Base-by-base conservation (phyloP, 2,113 vertebrate species). In the Vireo altiloquus region DNA sequence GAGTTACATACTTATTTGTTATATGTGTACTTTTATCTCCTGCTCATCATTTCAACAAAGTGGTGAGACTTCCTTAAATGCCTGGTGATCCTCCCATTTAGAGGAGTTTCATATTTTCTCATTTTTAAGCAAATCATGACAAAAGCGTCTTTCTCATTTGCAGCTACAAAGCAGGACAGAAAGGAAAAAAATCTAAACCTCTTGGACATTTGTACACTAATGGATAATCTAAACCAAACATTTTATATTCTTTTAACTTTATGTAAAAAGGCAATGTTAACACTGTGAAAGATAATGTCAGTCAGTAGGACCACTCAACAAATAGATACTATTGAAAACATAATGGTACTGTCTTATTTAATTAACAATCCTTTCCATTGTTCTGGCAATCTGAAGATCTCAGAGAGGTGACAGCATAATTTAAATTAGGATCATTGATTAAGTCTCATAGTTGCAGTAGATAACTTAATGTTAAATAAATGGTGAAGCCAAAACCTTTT, bases 201-300 rank as follows among this genome's bases (percentile, higher is more conserved):
- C 13, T 65, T 35, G 24, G 19, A 22, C 22, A 44, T 25, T 40
- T 74, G 11, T 33, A 75, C 19, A 20, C 9, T 52, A 20, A 49
- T 42, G 13, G 21, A 60, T n/a, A 70, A 5, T 7, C 8, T 69
- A 78, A 74, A 70, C 5, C 1, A 0, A 6, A 7, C 13, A 50
- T 33, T 52, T 76, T 24, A 11, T 37, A 18, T 3, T 13, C 57
- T 78, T 47, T 70, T 1, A 9, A 15, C 18, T 37, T 8, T 39
- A 63, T 68, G 28, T 54, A 42, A 79, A 89, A 75, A 25, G 11
- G 7, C 3, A 56, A 17, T 39, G 10, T 70, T 66, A 52, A 75
- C 91, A 75, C 10, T 33, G 8, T 40, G 33, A 56, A 89, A 83
- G 11, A 31, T 25, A 72, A 53, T 22, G 17, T 21, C 60, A 69